Evolutionary conservation across 1,140 invertebrate genomes (phyloP), one percentile per base, ranked within the genome.

Genomic region (Saccostrea echinata): DNA sequence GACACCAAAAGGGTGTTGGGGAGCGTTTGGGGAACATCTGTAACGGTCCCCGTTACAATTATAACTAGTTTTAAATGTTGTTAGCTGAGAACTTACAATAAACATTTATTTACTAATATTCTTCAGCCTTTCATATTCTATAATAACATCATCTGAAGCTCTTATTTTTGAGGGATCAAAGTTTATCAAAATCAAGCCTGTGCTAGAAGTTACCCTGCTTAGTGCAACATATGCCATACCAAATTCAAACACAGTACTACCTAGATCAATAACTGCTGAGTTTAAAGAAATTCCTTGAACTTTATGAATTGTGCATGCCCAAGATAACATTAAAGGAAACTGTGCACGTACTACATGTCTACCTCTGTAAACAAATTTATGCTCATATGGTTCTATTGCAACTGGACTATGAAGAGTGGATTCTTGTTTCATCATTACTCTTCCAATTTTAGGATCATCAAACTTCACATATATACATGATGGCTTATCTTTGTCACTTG

Each of bases 281-380:
- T 88, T 33, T 64, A 90, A 61, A 30, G 88, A 89, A 52, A 86
- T 80, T 2, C 89, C 89, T 88, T 88, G 87, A 18, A 90, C 82
- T 85, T 90, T 90, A 86, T 90, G 87, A 71, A 90, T 88, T 51
- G 90, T 90, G 53, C 71, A 80, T n/a, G 90, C 86, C 86, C 88
- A 88, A 21, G 68, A 84, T 52, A 89, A 55, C 21, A 57, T 85
- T 27, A 90, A 76, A 11, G 90, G 88, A 86, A 90, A 91, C n/a
- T 91, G 90, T 24, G 35, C 61, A 1, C 89, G 52, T 11, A 90
- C 27, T 33, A 90, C 80, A 43, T 57, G 13, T 55, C 87, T 64
- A 9, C 87, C 87, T 51, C 53, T 1, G 52, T 81, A 68, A 8
- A 87, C 24, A 84, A 87, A 90, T 6, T 30, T 27, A 76, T 90